Evolutionary conservation across 2,888 invertebrate species (phyloP).

Genomic region (Molanna angustata): DNA sequence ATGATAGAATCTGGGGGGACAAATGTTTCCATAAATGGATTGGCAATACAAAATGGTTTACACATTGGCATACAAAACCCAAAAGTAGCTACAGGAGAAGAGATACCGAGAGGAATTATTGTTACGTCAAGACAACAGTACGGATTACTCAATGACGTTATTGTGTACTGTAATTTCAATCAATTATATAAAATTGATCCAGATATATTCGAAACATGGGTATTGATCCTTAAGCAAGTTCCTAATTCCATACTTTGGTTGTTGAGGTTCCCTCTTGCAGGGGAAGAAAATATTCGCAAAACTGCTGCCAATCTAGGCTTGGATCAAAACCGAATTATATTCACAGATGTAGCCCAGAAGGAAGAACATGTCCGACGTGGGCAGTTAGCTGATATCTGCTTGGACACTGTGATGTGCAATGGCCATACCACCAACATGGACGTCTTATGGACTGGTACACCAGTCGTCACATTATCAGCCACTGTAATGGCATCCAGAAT

Average conservation of each 20-base stretch:
- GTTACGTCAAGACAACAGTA: conserved; percentile 88
- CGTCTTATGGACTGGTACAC: conserved; percentile 93
- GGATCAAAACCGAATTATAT: conserved; percentile 66
- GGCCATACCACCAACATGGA: conserved; percentile 97
- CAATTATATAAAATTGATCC: conserved; percentile 95
- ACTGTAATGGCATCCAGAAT: conserved; percentile 59
- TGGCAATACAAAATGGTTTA: conserved; percentile 88
- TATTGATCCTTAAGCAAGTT: conserved; percentile 76
- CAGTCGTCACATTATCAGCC: conserved; percentile 85
- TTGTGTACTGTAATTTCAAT: conserved; percentile 93
- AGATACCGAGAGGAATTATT: conserved; percentile 86
- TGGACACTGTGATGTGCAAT: conserved; percentile 91
- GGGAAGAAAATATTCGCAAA: conserved; percentile 69
- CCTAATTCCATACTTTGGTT: conserved; percentile 87
- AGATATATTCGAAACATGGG: conserved; percentile 84
- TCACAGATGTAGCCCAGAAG: conserved; percentile 91
- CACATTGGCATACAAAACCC: conserved; percentile 73
- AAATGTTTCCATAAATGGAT: conserved; percentile 78
- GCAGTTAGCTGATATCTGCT: conserved; percentile 88
- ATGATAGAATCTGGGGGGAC: conserved; percentile 8
- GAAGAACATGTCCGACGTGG: conserved; percentile 91
- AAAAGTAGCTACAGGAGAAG: conserved; percentile 82
- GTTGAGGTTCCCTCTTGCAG: conserved; percentile 79
- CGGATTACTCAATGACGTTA: conserved; percentile 82
- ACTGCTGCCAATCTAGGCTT: conserved; percentile 69